Evolutionary conservation across 2,113 vertebrate genomes (phyloP), one percentile per base, ranked within the genome.

Genomic region (Sylvietta virens): DNA sequence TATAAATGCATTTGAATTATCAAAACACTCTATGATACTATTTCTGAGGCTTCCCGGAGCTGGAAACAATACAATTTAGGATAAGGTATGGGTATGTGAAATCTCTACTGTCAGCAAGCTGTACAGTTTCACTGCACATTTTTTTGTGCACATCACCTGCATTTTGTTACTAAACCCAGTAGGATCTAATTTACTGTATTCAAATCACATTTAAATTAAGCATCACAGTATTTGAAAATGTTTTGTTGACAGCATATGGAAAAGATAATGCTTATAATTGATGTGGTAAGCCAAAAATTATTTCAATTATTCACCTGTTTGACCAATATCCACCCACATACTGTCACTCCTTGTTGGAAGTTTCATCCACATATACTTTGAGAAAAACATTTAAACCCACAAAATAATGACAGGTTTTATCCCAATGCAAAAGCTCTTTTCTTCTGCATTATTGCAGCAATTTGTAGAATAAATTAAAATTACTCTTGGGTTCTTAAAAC

Each of bases 401-500:
- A 77, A 88, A 89, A 82, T 40, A 71, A 39, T 76, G 37, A n/a
- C 51, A 51, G 7, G 26, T 48, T 94, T 96, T 91, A 24, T 47
- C 62, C 53, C 23, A 45, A 14, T 76, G 62, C 50, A 86, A 88
- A 88, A 91, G 21, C 6, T 76, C 35, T 83, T 94, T 60, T 87
- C 74, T 81, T 77, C 30, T 37, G 18, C 21, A 54, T 17, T 53
- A 47, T 44, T 54, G 45, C 64, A 90, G 61, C 58, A 78, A 92
- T 81, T 54, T 58, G 31, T 39, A 91, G 82, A 96, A 91, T 70
- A 95, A 95, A 94, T 39, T 92, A 93, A 94, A 95, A 78, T 23
- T 37, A 58, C 51, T 79, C 53, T 84, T 87, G 56, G 9, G n/a
- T 47, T 93, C 58, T 71, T 70, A 93, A 84, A 90, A 97, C 88